Base-by-base conservation (phyloP, 2,888 invertebrate species). In the Amphipyra tragopoginis region DNA sequence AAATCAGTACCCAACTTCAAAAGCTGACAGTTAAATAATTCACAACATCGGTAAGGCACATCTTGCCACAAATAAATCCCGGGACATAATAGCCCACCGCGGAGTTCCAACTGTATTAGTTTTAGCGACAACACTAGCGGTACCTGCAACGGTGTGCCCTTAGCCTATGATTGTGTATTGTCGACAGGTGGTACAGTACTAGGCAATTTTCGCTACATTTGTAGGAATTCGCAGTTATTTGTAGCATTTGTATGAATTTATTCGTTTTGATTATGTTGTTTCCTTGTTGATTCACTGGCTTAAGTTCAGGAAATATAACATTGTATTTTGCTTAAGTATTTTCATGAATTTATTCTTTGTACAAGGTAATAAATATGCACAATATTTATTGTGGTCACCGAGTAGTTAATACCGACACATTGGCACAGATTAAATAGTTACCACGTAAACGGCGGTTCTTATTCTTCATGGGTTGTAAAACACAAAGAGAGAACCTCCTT, bases 91-190 rank as follows among this genome's bases (percentile, higher is more conserved):
- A 68, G 71, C 72, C 81, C 76, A 79, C 80, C 81, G 70, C 64
- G 71, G 68, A 56, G 70, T 65, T 71, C 75, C 71, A 72, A 72
- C 72, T 76, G 78, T 83, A 79, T 80, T 79, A 75, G 66, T 78
- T 78, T 79, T 72, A 81, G 79, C 63, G 77, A 78, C 74, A 74
- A 77, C 75, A 72, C 75, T 79, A 80, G 79, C 85, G 83, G 84
- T 83, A 86, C 78, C 58, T 54, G 65, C 78, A 79, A 81, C 83
- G 81, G 83, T 83, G 79, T 75, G 73, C 77, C 67, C 75, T 71
- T 48, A 60, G 72, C 76, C 74, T 81, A 75, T 65, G 67, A 79
- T 79, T 79, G 77, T 59, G 60, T 43, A 65, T 64, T 72, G 78
- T 79, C 62, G 77, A 68, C 72, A 79, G 72, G 70, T 77, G 65